Conservation (phyloP, 2,113 vertebrate species). For the Pseudopipra pipra region DNA sequence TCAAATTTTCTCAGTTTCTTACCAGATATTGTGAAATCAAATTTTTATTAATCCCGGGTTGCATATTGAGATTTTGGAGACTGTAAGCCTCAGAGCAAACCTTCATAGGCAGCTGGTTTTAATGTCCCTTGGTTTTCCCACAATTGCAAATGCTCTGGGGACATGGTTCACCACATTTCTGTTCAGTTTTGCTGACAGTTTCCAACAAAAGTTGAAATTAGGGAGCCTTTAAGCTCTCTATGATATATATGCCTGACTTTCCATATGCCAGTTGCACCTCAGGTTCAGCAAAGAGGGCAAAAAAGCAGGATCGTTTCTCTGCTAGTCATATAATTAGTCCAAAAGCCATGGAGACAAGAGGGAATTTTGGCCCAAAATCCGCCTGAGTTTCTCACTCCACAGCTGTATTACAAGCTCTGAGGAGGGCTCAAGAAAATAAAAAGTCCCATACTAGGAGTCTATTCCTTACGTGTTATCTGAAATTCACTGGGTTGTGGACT, state of each 20-base stretch:
- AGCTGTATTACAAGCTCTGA: not conserved
- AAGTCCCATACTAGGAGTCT: accelerated
- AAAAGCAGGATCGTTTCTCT: not conserved
- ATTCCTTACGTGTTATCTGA: not conserved
- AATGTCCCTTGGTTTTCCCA: not conserved
- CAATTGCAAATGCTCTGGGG: not conserved
- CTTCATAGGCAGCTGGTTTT: not conserved
- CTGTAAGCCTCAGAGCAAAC: not conserved
- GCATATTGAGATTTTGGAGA: not conserved
- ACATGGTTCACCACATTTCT: not conserved
- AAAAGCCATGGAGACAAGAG: not conserved
- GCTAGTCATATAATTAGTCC: not conserved
- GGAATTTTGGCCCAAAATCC: not conserved
- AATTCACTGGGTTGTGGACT: not conserved
- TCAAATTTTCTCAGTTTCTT: not conserved
- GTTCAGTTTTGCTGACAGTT: not conserved
- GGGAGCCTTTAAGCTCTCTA: not conserved
- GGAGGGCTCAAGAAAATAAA: not conserved
- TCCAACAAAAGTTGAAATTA: not conserved
- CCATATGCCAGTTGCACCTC: not conserved
- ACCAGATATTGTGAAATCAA: not conserved
- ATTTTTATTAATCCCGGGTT: not conserved
- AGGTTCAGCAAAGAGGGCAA: not conserved
- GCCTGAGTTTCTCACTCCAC: not conserved
- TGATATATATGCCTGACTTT: not conserved